Conservation (phyloP, 2,888 invertebrate genomes). For the Drosophila phalerata region DNA sequence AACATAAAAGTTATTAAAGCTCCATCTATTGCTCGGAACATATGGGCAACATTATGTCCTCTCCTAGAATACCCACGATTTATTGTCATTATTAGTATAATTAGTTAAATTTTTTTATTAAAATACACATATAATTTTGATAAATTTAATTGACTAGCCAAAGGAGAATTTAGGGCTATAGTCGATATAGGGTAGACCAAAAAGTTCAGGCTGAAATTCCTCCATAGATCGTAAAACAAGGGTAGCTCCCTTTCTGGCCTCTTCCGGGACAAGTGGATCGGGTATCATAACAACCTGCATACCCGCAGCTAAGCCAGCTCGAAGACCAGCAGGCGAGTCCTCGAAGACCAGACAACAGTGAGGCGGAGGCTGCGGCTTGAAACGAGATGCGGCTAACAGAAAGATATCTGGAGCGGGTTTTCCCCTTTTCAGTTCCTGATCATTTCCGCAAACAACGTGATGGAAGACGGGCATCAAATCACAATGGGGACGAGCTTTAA, state of each 20-base stretch:
- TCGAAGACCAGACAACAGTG: conserved; percentile 92
- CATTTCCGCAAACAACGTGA: conserved; percentile 92
- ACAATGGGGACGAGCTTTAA: conserved; percentile 88
- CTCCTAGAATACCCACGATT: background rate
- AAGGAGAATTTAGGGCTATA: conserved; percentile 51
- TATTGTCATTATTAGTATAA: no score
- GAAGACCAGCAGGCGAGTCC: conserved; percentile 94
- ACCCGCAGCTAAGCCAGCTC: conserved; percentile 90
- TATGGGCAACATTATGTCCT: no score
- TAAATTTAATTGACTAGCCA: conserved; percentile 24
- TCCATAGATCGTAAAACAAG: conserved; percentile 90
- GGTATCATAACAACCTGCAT: conserved; percentile 95
- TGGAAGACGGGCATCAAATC: conserved; percentile 89
- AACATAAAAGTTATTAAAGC: background rate
- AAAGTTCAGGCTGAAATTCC: conserved; percentile 92
- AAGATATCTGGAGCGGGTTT: conserved; percentile 96
- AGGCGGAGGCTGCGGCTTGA: conserved; percentile 87
- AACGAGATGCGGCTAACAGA: conserved; percentile 90
- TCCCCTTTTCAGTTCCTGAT: conserved; percentile 92
- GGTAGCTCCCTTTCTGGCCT: conserved; percentile 87
- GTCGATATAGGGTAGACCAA: conserved; percentile 87
- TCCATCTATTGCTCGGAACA: no score
- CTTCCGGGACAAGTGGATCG: conserved; percentile 86
- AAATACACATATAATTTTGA: background rate
- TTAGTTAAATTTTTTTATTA: background rate